These are phyloP conservation scores for Alfaro cultratus DNA, from an alignment of 2,797 vertebrate species.

Conservation along the genomic window DNA sequence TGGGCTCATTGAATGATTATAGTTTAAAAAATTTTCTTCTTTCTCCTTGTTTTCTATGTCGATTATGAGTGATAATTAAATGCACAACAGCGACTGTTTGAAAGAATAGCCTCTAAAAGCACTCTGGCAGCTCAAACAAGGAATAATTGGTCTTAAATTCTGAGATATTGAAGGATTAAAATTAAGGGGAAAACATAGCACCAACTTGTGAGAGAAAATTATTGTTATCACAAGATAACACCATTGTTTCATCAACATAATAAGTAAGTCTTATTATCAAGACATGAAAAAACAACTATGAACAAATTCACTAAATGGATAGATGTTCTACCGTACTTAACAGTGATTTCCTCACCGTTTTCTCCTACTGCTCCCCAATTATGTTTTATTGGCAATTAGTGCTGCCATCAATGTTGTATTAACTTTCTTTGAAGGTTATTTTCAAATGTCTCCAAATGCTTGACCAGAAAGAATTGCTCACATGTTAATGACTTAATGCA, in stretches of 20 bases:
- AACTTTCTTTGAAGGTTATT: neutral
- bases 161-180: neutral
- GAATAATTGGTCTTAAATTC: neutral
- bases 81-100: neutral
- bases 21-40: neutral
- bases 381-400: neutral
- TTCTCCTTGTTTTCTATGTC: neutral
- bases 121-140: neutral
- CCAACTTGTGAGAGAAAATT: neutral
- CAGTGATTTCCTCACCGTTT: neutral
- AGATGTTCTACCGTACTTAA: neutral
- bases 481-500: neutral
- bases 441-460: neutral
- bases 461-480: neutral
- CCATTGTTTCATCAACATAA: neutral
- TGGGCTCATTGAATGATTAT: neutral
- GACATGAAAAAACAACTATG: neutral
- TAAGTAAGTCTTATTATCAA: neutral
- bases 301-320: neutral
- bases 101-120: neutral
- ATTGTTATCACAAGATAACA: neutral
- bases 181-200: neutral
- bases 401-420: neutral
- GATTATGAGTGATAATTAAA: neutral
- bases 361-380: neutral